phyloP scores from a whole-genome alignment of 64 coral and sea anemone genomes.

The Astreopora myriophthalma region DNA sequence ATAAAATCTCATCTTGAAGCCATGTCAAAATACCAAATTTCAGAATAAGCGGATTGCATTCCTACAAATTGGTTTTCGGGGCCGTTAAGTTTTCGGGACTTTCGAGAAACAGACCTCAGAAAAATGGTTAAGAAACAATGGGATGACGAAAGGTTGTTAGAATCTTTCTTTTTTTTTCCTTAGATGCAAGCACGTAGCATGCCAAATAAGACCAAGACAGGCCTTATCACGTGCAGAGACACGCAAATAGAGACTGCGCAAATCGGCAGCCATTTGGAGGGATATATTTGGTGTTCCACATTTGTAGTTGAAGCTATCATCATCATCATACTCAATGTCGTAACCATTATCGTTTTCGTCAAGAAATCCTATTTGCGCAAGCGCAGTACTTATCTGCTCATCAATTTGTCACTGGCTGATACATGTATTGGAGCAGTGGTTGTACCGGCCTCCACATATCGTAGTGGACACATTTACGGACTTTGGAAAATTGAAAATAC shows the following conservation, averaged over 20 bases:
- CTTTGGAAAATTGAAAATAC: not conserved
- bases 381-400: conserved; percentile 19
- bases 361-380: not conserved
- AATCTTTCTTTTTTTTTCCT: too few relatives aligned
- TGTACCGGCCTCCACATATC: not conserved
- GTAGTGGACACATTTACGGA: not conserved
- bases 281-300: conserved; percentile 8
- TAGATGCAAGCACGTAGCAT: too few relatives aligned
- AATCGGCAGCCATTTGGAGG: not conserved
- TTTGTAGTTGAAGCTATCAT: not conserved
- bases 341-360: not conserved
- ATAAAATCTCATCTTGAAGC: too few relatives aligned
- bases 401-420: conserved; percentile 23
- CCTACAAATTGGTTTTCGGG: too few relatives aligned
- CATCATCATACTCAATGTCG: not conserved
- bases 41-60: too few relatives aligned
- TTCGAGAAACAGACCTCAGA: too few relatives aligned
- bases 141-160: too few relatives aligned
- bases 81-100: too few relatives aligned
- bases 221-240: too few relatives aligned
- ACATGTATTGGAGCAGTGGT: not conserved
- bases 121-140: too few relatives aligned
- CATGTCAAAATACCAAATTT: too few relatives aligned
- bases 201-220: too few relatives aligned
- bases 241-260: not conserved